phyloP scores from a whole-genome alignment of 2,797 vertebrate species.

The Gallinago solitaria region DNA sequence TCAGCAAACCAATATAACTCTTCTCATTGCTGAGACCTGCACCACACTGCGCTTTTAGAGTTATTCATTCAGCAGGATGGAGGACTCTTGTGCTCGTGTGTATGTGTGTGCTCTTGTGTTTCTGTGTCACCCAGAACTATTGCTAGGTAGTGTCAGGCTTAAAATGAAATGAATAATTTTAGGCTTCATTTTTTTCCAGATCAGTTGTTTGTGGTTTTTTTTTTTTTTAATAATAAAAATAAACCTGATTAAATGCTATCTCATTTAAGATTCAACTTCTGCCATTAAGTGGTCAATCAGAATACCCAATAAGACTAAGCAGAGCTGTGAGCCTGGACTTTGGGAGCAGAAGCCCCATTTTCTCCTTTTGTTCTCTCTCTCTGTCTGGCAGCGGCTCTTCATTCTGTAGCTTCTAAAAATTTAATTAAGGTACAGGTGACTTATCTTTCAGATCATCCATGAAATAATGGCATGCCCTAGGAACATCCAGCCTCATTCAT shows the following conservation, averaged over 20 bases:
- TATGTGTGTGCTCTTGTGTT: neutral
- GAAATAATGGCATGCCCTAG: neutral
- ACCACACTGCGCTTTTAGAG: neutral
- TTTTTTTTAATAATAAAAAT: neutral
- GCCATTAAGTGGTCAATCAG: neutral
- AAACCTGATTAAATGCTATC: neutral
- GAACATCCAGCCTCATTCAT: neutral
- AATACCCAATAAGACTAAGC: neutral
- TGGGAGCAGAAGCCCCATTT: neutral
- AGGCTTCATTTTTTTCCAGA: neutral
- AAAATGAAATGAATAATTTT: neutral
- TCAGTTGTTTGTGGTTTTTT: neutral
- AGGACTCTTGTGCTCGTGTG: neutral
- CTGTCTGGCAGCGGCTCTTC: neutral
- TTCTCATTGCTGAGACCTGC: neutral
- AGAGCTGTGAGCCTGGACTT: neutral
- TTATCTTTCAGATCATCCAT: neutral
- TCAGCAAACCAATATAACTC: neutral
- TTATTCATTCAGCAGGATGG: neutral
- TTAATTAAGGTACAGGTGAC: neutral
- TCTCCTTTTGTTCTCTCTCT: neutral
- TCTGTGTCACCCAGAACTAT: neutral
- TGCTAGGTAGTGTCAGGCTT: neutral
- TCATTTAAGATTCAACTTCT: neutral
- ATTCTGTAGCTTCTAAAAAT: constrained; percentile 36